Evolutionary conservation across 2,888 invertebrate species (phyloP).

Genomic region (Lasioglossum calceatum): DNA sequence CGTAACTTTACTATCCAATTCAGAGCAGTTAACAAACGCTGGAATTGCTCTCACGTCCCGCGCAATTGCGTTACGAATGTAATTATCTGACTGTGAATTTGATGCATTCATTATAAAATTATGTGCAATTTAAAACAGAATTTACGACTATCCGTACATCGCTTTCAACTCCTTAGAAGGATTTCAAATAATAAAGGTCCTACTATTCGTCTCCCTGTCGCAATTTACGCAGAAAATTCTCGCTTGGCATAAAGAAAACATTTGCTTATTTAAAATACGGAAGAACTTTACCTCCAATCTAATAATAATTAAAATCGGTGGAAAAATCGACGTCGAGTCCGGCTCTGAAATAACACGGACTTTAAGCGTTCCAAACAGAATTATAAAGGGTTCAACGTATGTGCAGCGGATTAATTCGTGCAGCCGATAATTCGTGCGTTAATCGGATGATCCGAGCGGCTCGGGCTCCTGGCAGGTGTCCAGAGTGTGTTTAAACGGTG

Average conservation of each 20-base stretch:
- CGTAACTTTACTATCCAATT: not conserved
- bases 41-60: not conserved
- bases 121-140: not conserved
- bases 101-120: not conserved
- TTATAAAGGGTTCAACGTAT: not conserved
- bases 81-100: not conserved
- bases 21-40: not conserved
- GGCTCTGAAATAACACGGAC: not conserved
- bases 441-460: not conserved
- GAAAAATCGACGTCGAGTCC: not conserved
- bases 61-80: not conserved
- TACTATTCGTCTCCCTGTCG: not conserved
- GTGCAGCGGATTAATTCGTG: not conserved
- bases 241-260: not conserved
- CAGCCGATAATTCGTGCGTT: not conserved
- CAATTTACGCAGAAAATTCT: not conserved
- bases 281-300: too few relatives aligned
- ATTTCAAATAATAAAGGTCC: not conserved
- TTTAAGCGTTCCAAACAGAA: not conserved
- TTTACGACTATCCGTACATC: too few relatives aligned
- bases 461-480: slow-evolving; percentile 20
- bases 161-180: not conserved
- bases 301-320: not conserved
- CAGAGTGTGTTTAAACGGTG: slow-evolving; percentile 42
- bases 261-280: too few relatives aligned